A percentile compares a stretch with the other conserved stretches of the same genome.
These are phyloP conservation scores for Alentia gelatinosa DNA, from an alignment of 2,888 invertebrate species.

Conservation along the genomic window DNA sequence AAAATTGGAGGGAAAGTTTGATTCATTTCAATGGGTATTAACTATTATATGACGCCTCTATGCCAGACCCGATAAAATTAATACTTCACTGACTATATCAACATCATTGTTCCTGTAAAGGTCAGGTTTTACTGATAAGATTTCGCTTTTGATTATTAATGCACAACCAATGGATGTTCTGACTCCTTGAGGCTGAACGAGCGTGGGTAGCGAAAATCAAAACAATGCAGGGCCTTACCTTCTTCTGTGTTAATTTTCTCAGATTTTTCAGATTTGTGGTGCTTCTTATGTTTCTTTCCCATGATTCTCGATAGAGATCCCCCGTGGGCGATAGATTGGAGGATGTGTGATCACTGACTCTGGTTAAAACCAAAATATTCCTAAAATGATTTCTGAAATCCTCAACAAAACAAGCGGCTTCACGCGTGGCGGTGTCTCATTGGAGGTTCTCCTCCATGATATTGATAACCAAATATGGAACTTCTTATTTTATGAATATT, in stretches of 20 bases:
- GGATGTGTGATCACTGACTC: too few species aligned
- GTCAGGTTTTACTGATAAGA: too few species aligned
- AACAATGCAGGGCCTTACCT: slow-evolving; percentile 7
- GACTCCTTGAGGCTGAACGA: too few species aligned
- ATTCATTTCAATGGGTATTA: not conserved
- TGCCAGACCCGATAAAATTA: too few species aligned
- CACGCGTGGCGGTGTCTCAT: not conserved
- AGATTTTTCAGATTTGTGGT: slow-evolving; percentile 54
- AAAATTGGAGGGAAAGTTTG: not conserved
- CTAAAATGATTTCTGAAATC: too few species aligned
- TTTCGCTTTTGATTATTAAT: too few species aligned
- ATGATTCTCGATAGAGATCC: not conserved
- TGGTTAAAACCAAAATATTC: too few species aligned
- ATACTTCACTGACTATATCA: too few species aligned
- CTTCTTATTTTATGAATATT: too few species aligned
- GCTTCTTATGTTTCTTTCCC: slow-evolving; percentile 58
- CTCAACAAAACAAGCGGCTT: not conserved
- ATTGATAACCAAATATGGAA: too few species aligned
- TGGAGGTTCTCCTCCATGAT: not conserved
- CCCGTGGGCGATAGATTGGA: not conserved
- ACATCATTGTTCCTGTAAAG: too few species aligned
- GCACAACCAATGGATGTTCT: too few species aligned
- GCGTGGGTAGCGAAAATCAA: slow-evolving; percentile 45
- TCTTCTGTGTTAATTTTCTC: not conserved
- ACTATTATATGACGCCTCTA: not conserved